A percentile compares a stretch with the other conserved stretches of the same genome.
phyloP scores from a whole-genome alignment of 2,888 invertebrate species.

The Machimus rusticus region DNA sequence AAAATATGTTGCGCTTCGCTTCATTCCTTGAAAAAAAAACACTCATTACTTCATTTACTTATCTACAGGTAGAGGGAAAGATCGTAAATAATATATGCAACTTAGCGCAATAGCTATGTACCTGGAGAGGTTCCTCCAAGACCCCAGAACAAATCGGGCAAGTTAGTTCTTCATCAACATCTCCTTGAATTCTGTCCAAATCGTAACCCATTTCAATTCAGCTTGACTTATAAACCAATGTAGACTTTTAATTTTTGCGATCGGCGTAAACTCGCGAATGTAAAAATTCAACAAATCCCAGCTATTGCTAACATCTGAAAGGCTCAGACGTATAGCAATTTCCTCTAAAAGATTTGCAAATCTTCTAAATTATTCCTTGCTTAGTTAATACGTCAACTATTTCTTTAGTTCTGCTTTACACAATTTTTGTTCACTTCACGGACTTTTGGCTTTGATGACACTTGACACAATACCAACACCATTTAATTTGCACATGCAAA shows the following conservation, averaged over 20 bases:
- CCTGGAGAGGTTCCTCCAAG: conserved; percentile 93
- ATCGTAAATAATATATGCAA: no score
- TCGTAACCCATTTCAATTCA: conserved; percentile 85
- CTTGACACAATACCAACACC: background rate
- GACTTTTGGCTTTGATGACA: background rate
- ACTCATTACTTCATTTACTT: no score
- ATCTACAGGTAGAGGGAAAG: no score
- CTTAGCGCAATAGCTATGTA: conserved; percentile 57
- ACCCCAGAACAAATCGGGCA: conserved; percentile 97
- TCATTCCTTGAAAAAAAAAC: no score
- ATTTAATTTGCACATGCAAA: no score
- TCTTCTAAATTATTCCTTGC: background rate
- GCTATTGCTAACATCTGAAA: background rate
- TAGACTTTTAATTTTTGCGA: background rate
- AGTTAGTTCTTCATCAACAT: conserved; percentile 95
- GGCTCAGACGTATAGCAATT: background rate
- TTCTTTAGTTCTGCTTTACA: background rate
- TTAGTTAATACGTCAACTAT: background rate
- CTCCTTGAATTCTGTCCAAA: conserved; percentile 90
- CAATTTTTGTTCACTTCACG: background rate
- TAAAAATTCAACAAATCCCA: background rate
- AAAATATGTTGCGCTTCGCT: no score
- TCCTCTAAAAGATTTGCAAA: background rate
- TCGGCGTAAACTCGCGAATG: background rate
- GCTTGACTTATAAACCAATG: background rate